Conservation (phyloP, 23 tunicate genomes). For the Ascidia mentula region DNA sequence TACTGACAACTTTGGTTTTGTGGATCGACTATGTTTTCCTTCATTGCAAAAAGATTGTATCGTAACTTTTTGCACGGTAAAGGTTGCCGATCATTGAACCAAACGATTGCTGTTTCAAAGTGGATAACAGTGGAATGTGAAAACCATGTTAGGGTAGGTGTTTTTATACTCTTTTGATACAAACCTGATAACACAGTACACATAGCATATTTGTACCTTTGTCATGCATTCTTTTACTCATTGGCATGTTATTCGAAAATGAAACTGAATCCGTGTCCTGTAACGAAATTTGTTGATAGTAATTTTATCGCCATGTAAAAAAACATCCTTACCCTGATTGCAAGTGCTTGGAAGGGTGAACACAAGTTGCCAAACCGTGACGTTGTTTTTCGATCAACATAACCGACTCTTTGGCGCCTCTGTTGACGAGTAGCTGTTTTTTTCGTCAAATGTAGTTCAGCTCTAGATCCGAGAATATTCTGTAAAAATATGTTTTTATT, state of each 20-base stretch:
- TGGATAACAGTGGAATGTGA: no score
- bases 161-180: no score
- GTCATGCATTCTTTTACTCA: slow-evolving; percentile 79
- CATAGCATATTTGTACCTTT: slow-evolving; percentile 46
- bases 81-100: no score
- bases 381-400: slow-evolving; percentile 52
- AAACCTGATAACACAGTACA: no score
- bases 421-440: slow-evolving; percentile 69
- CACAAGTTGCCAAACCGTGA: slow-evolving; percentile 85
- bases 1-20: no score
- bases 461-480: slow-evolving; percentile 50
- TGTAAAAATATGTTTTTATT: slow-evolving; percentile 4
- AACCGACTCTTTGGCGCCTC: slow-evolving; percentile 84
- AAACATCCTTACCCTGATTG: slow-evolving; percentile 53
- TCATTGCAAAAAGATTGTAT: no score
- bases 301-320: background rate
- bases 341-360: slow-evolving; percentile 88
- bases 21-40: no score
- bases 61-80: no score
- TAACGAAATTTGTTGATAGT: background rate
- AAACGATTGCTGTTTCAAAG: no score
- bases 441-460: slow-evolving; percentile 37
- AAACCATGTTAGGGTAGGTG: no score
- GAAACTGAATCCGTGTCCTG: slow-evolving; percentile 73
- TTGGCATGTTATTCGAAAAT: slow-evolving; percentile 64